These are phyloP conservation scores for Pterobdella sp. DNA, from an alignment of 2,888 invertebrate genomes.

Conservation along the genomic window DNA sequence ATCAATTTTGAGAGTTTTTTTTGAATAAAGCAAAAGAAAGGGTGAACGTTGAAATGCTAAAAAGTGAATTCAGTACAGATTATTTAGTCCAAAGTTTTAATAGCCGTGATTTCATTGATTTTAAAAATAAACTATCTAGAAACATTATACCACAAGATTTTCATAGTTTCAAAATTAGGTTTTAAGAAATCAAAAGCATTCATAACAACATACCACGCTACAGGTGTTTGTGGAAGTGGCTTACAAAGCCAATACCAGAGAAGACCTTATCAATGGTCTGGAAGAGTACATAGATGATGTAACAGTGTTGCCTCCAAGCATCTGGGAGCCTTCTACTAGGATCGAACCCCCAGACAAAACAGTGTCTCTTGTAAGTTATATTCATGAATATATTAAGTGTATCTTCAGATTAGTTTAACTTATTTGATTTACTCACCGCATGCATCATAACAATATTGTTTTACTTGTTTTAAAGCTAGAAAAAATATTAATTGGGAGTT, in stretches of 20 bases:
- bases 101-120: no score
- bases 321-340: slow-evolving; percentile 86
- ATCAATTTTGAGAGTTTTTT: no score
- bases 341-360: slow-evolving; percentile 48
- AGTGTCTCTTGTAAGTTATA: slow-evolving; percentile 30
- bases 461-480: neutral
- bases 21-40: no score
- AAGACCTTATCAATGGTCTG: slow-evolving; percentile 83
- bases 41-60: no score
- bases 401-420: no score
- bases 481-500: no score
- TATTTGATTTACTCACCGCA: neutral
- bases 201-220: neutral
- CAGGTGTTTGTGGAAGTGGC: slow-evolving; percentile 50
- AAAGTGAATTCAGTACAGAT: no score
- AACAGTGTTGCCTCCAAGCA: slow-evolving; percentile 83
- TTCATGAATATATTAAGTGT: no score
- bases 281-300: slow-evolving; percentile 82
- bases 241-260: slow-evolving; percentile 54
- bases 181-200: neutral
- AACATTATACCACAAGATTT: no score
- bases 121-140: no score
- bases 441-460: neutral
- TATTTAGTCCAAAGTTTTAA: no score
- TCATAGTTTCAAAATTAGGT: no score